Conservation (phyloP, 2,888 invertebrate genomes). For the Gisinianus flammeolus region DNA sequence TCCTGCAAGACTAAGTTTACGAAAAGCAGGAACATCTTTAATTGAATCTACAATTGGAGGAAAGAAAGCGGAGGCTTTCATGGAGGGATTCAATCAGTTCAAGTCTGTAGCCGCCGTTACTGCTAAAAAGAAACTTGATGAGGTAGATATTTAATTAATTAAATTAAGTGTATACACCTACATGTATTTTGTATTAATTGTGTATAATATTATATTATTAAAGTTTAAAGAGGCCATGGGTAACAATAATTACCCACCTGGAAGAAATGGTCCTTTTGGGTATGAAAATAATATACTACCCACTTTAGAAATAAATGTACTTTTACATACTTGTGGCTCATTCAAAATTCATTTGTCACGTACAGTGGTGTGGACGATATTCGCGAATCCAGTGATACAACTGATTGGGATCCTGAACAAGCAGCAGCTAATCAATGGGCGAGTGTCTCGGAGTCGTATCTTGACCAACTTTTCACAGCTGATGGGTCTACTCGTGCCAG, state of each 20-base stretch:
- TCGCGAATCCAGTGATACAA: constrained; percentile 42
- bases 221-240: constrained; percentile 89
- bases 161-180: no score
- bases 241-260: constrained; percentile 79
- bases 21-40: constrained; percentile 68
- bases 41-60: constrained; percentile 58
- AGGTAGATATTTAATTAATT: no score
- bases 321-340: not conserved
- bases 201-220: no score
- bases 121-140: constrained; percentile 86
- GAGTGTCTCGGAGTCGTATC: constrained; percentile 57
- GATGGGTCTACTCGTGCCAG: constrained; percentile 56
- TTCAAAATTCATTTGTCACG: no score
- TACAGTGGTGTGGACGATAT: constrained; percentile 37
- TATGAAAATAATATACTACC: constrained; percentile 32
- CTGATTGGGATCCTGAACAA: constrained; percentile 50
- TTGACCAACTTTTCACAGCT: constrained; percentile 55
- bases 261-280: constrained; percentile 58
- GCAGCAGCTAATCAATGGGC: constrained; percentile 56
- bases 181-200: no score
- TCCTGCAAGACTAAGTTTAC: constrained; percentile 80
- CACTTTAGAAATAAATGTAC: no score
- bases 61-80: constrained; percentile 84
- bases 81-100: constrained; percentile 83
- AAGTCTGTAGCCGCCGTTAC: constrained; percentile 81